Base-by-base conservation (phyloP, 2,888 invertebrate species). In the Drosophila demipolita region DNA sequence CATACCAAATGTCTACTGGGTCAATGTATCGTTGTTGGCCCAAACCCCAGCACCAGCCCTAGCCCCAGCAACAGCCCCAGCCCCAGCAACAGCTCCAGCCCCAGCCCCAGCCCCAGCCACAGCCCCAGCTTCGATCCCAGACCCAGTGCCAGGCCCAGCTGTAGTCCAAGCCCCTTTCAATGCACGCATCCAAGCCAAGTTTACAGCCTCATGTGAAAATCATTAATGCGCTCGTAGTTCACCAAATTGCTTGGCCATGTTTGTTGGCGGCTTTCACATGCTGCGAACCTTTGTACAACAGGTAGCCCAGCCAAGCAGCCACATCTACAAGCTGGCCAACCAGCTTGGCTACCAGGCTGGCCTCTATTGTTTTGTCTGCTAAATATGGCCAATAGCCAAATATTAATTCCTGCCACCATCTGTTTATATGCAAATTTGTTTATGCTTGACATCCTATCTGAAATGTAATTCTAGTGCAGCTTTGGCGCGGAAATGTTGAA, bases 351-450 rank as follows among this genome's bases (percentile, higher is more conserved):
- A 57, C 45, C 53, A 58, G 64, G 48, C 53, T 49, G 50, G 67
- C 73, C 65, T 73, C 89, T 84, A 86, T 86, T 86, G 85, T 86
- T 87, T 71, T 86, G 89, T 86, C 85, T 84, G 80, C 89, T 89
- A 78, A 87, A 86, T 86, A 86, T 87, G 85, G 85, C 87, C 87
- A 82, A 86, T 86, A 89, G 82, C 85, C 89, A 86, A 86, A 86
- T 86, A 86, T 89, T 86, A 86, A 86, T 89, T 86, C 85, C 85
- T 80, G 77, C 67, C 70, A 20, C 67, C 76, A 83, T 75, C 82
- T 75, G 73, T 71, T 82, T 86, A 79, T 88, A 86, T 88, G 84
- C 89, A 83, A 88, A 88, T 84, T 82, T 66, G 0, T 73, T 55
- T 3, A 20, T 35, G 26, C 38, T 58, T 72, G 29, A 45, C 72